phyloP scores from a whole-genome alignment of 2,888 invertebrate species.

The Seladonia tumulorum region DNA sequence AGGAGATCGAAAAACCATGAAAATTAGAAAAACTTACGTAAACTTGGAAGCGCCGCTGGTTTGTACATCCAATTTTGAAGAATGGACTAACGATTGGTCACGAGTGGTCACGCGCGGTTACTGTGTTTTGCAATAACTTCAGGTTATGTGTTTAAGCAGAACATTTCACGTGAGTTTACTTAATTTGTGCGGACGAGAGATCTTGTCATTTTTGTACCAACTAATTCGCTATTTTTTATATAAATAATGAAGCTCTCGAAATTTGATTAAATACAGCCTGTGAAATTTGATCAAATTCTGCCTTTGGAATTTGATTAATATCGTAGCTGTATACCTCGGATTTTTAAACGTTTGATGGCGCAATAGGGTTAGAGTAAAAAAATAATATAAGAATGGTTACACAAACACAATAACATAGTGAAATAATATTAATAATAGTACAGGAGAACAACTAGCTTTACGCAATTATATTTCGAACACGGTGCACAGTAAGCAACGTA shows the following conservation, averaged over 20 bases:
- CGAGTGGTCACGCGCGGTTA: slow-evolving; percentile 9
- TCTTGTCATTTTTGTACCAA: neutral
- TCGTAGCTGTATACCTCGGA: neutral
- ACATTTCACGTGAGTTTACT: neutral
- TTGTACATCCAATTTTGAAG: slow-evolving; percentile 16
- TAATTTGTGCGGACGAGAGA: neutral
- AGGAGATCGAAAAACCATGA: neutral
- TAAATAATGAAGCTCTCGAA: neutral
- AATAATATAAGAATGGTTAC: no score
- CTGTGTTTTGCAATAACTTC: slow-evolving; percentile 11
- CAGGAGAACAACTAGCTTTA: no score
- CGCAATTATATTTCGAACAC: no score
- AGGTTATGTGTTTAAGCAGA: neutral
- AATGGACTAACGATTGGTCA: slow-evolving; percentile 12
- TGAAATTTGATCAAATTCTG: neutral
- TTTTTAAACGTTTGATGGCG: neutral
- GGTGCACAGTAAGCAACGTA: no score
- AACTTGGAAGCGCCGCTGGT: neutral
- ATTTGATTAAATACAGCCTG: neutral
- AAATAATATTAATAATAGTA: no score
- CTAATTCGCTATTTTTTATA: no score
- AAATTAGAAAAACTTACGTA: slow-evolving; percentile 21
- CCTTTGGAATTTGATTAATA: neutral
- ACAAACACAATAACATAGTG: no score
- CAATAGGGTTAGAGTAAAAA: no score